Percentiles rank a stretch among this genome's conserved stretches.
Evolutionary conservation across 2,113 vertebrate species (phyloP).

Genomic region (Semicossyphus pulcher): DNA sequence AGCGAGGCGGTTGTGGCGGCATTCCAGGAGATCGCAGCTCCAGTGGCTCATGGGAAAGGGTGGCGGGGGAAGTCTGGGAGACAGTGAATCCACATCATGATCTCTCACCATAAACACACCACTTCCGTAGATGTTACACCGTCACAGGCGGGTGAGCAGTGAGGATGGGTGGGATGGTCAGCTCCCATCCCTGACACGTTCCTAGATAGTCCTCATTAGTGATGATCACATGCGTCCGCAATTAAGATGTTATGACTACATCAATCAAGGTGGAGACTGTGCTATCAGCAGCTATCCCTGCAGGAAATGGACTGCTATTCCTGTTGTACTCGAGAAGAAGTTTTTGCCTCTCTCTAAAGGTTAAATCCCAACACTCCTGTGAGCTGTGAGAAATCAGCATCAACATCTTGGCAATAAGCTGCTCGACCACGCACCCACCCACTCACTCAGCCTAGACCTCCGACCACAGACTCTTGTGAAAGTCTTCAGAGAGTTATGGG

Average conservation of each 20-base stretch:
- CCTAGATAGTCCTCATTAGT: conserved; percentile 23
- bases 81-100: conserved; percentile 73
- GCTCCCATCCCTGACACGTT: conserved; percentile 31
- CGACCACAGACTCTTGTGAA: conserved; percentile 77
- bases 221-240: conserved; percentile 29
- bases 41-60: conserved; percentile 80
- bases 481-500: conserved; percentile 76
- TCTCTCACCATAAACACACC: conserved; percentile 75
- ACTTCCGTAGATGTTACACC: conserved; percentile 74
- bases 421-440: conserved; percentile 38
- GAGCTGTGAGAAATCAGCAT: conserved; percentile 56
- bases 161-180: conserved; percentile 70
- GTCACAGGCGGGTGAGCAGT: conserved; percentile 58
- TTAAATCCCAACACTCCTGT: conserved; percentile 44
- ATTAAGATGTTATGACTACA: conserved; percentile 58
- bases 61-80: conserved; percentile 76
- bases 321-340: conserved; percentile 18
- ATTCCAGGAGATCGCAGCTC: conserved; percentile 79
- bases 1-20: conserved; percentile 67
- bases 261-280: conserved; percentile 50
- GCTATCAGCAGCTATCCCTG: conserved; percentile 46
- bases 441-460: conserved; percentile 58
- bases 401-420: conserved; percentile 45
- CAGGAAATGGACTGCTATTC: conserved; percentile 53
- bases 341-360: neutral